phyloP scores from a whole-genome alignment of 2,888 invertebrate genomes.

The Mimas tiliae region DNA sequence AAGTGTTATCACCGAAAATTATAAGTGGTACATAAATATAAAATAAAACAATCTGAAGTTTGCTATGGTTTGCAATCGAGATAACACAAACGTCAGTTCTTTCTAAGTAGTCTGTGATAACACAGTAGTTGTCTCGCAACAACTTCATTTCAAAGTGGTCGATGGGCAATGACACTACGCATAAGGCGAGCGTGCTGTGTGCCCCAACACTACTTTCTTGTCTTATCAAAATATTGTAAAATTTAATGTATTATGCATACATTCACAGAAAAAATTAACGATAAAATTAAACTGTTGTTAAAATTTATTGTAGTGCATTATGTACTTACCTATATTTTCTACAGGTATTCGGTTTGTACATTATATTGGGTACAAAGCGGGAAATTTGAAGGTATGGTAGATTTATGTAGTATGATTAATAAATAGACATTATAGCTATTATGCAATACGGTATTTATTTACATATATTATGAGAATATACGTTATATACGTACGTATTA shows the following conservation, averaged over 20 bases:
- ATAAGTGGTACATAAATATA: background rate
- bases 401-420: background rate
- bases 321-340: too few relatives aligned
- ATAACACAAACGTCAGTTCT: too few relatives aligned
- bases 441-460: constrained; percentile 70
- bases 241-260: too few relatives aligned
- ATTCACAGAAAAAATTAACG: too few relatives aligned
- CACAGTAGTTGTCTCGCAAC: background rate
- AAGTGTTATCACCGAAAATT: background rate
- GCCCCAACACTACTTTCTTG: too few relatives aligned
- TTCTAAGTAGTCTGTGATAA: too few relatives aligned
- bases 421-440: constrained; percentile 62
- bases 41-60: constrained; percentile 7
- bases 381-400: constrained; percentile 33
- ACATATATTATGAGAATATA: constrained; percentile 56
- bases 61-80: background rate
- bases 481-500: too few relatives aligned
- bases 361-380: constrained; percentile 32
- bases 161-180: background rate
- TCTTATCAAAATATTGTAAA: background rate
- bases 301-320: too few relatives aligned
- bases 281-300: too few relatives aligned
- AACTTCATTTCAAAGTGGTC: background rate
- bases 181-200: too few relatives aligned
- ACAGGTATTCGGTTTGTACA: background rate